These are phyloP conservation scores for Melipona beecheii DNA, from an alignment of 2,888 invertebrate species.

Conservation along the genomic window DNA sequence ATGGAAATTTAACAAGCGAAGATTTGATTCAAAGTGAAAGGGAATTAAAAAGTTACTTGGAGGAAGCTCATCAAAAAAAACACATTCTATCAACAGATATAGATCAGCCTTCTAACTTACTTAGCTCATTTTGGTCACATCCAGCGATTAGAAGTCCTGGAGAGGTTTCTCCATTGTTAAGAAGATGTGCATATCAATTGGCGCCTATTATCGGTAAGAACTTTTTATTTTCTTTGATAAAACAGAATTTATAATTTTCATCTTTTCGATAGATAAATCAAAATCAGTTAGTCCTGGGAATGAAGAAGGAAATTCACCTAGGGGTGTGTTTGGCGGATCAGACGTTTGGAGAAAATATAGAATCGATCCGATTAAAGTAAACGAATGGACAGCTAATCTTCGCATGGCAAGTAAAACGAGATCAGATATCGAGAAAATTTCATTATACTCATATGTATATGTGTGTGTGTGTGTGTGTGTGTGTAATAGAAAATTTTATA, in stretches of 20 bases:
- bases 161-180: constrained; percentile 85
- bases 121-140: constrained; percentile 86
- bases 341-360: constrained; percentile 88
- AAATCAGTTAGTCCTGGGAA: constrained; percentile 82
- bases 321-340: constrained; percentile 82
- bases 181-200: constrained; percentile 86
- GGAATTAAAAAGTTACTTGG: constrained; percentile 78
- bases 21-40: constrained; percentile 79
- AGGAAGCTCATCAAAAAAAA: constrained; percentile 78
- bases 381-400: constrained; percentile 92
- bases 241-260: constrained; percentile 5
- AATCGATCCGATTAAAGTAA: constrained; percentile 88
- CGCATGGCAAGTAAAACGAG: constrained; percentile 86
- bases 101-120: constrained; percentile 84
- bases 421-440: background rate
- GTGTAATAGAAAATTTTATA: background rate
- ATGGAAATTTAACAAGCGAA: constrained; percentile 77
- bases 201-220: constrained; percentile 85
- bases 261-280: constrained; percentile 73
- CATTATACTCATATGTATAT: background rate
- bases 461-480: background rate
- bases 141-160: constrained; percentile 84
- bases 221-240: background rate
- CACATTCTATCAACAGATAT: constrained; percentile 76
- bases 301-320: constrained; percentile 84